Evolutionary conservation across 2,113 vertebrate species (phyloP).

Genomic region (Siniperca knerii): DNA sequence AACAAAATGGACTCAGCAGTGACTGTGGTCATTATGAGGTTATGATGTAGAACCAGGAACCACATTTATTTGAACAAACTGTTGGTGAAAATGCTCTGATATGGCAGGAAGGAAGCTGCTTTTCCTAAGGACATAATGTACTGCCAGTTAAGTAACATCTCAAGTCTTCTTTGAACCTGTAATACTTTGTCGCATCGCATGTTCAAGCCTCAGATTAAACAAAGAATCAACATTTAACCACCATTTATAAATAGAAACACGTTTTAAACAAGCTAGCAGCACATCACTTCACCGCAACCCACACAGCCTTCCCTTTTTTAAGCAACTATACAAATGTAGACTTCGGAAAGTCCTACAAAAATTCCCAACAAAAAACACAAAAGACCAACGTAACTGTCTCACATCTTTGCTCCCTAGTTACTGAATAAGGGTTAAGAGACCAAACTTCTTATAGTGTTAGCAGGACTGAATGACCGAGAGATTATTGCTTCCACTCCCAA

Average conservation of each 20-base stretch:
- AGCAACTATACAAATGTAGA: background rate
- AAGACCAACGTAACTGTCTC: background rate
- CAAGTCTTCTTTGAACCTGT: constrained; percentile 18
- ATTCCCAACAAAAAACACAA: constrained; percentile 17
- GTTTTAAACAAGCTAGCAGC: constrained; percentile 50
- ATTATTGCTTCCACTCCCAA: background rate
- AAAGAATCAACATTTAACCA: background rate
- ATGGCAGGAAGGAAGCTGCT: background rate
- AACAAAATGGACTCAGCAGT: constrained; percentile 21
- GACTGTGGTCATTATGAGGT: constrained; percentile 28
- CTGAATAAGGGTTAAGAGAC: constrained; percentile 14
- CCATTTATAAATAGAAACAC: constrained; percentile 55
- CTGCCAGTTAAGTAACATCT: constrained; percentile 7
- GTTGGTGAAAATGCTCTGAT: constrained; percentile 19
- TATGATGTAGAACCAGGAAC: constrained; percentile 19
- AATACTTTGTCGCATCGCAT: background rate
- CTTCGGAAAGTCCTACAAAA: background rate
- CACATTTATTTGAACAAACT: constrained; percentile 27
- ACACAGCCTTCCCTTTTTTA: constrained; percentile 27
- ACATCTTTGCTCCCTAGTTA: background rate
- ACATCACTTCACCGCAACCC: constrained; percentile 17
- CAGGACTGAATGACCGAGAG: background rate
- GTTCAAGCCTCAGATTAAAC: constrained; percentile 45
- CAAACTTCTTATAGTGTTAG: constrained; percentile 18
- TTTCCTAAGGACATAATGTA: constrained; percentile 1